Percentiles rank a stretch among this genome's conserved stretches.
These are phyloP conservation scores for Zosterops japonicus DNA, from an alignment of 2,113 vertebrate species.

Conservation along the genomic window DNA sequence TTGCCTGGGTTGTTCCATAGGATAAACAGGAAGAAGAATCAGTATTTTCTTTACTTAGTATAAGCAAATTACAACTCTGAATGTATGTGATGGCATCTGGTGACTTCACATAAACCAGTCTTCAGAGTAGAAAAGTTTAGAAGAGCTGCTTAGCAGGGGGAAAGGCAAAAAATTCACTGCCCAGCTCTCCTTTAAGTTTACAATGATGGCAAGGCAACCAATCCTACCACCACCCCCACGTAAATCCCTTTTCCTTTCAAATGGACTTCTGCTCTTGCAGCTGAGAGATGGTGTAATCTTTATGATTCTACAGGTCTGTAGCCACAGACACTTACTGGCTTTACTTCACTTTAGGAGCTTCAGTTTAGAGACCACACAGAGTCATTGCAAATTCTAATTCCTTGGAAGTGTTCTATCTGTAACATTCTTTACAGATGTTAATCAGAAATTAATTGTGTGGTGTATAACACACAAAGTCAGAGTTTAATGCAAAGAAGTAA, in stretches of 20 bases:
- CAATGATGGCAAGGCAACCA: not conserved
- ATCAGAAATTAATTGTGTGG: not conserved
- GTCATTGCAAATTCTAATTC: not conserved
- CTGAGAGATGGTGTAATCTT: not conserved
- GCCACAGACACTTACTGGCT: not conserved
- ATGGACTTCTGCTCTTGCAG: not conserved
- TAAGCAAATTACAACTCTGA: not conserved
- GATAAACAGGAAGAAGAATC: not conserved
- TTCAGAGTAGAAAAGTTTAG: not conserved
- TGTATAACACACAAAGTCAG: not conserved
- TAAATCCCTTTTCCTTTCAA: not conserved
- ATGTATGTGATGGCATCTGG: not conserved
- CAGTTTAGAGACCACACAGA: not conserved
- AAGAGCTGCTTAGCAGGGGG: not conserved
- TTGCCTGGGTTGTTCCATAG: not conserved
- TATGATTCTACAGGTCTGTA: not conserved
- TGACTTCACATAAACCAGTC: not conserved
- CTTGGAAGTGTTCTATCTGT: not conserved
- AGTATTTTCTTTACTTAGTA: not conserved
- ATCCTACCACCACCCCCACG: not conserved
- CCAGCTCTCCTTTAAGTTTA: not conserved
- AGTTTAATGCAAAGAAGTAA: not conserved
- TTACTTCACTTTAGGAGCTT: not conserved
- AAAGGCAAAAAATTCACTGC: not conserved
- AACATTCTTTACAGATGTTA: not conserved